Conservation (phyloP, 2,888 invertebrate species). For the Hirtodrosophila alboralis region DNA sequence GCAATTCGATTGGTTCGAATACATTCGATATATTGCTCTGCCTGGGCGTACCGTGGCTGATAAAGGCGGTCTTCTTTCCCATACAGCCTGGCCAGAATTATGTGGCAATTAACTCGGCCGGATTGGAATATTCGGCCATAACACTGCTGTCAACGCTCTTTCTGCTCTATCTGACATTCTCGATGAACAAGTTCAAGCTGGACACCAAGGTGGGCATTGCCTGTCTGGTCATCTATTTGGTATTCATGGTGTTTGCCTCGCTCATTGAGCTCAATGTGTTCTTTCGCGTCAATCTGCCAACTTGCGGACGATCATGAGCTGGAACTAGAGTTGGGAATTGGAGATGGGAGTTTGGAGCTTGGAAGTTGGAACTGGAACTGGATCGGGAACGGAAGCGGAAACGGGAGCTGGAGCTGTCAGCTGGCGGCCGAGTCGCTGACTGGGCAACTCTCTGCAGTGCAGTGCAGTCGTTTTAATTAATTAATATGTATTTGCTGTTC, state of each 20-base stretch:
- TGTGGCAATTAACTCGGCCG: slow-evolving; percentile 95
- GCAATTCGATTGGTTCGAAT: slow-evolving; percentile 95
- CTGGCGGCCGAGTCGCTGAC: slow-evolving; percentile 7
- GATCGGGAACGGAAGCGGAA: slow-evolving; percentile 9
- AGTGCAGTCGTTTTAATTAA: slow-evolving; percentile 73
- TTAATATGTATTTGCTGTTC: slow-evolving; percentile 76
- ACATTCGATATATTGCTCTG: slow-evolving; percentile 95
- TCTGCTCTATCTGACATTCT: slow-evolving; percentile 92
- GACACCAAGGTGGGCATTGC: slow-evolving; percentile 93
- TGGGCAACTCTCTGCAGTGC: slow-evolving; percentile 44
- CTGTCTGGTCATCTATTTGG: slow-evolving; percentile 93
- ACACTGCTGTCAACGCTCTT: slow-evolving; percentile 93
- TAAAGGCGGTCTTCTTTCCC: slow-evolving; percentile 93
- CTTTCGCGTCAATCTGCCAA: slow-evolving; percentile 94
- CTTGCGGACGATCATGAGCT: slow-evolving; percentile 88
- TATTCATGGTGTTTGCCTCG: slow-evolving; percentile 93
- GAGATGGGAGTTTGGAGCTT: too few relatives aligned
- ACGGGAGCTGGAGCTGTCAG: slow-evolving; percentile 7
- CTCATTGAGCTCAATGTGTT: slow-evolving; percentile 96
- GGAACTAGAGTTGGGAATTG: slow-evolving; percentile 4
- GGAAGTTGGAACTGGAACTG: slow-evolving; percentile 12
- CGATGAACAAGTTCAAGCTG: slow-evolving; percentile 93
- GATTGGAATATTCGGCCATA: slow-evolving; percentile 95
- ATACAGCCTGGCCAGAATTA: slow-evolving; percentile 91
- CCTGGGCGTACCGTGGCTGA: slow-evolving; percentile 94